A percentile compares a stretch with the other conserved stretches of the same genome.
Conservation (phyloP, 1,140 invertebrate species). For the Apis cerana region DNA sequence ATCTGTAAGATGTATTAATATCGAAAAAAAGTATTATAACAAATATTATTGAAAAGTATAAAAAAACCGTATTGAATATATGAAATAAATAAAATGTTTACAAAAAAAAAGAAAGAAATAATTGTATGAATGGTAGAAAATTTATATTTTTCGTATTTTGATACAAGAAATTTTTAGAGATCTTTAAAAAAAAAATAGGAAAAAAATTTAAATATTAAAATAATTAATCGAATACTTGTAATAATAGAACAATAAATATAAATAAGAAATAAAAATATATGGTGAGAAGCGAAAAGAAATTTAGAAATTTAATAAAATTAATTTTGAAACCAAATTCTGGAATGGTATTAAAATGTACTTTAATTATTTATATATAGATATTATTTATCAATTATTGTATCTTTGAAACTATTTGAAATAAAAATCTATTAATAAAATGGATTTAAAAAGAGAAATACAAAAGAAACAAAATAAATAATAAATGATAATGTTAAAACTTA, state of each 20-base stretch:
- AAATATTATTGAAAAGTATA: too few species aligned
- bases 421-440: not conserved
- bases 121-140: too few species aligned
- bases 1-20: too few species aligned
- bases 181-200: too few species aligned
- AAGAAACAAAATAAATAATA: not conserved
- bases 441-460: not conserved
- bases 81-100: too few species aligned
- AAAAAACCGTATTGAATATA: too few species aligned
- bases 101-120: too few species aligned
- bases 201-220: too few species aligned
- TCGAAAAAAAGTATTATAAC: too few species aligned
- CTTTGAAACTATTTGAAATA: not conserved
- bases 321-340: not conserved
- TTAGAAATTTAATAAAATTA: not conserved
- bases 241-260: not conserved
- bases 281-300: not conserved
- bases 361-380: not conserved
- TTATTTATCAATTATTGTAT: too few species aligned
- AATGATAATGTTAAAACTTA: not conserved
- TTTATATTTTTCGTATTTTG: not conserved
- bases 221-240: too few species aligned
- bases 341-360: not conserved
- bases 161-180: not conserved
- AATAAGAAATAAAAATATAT: too few species aligned